phyloP scores from a whole-genome alignment of 92 coral and sea anemone species.

The Phymanthus crucifer region DNA sequence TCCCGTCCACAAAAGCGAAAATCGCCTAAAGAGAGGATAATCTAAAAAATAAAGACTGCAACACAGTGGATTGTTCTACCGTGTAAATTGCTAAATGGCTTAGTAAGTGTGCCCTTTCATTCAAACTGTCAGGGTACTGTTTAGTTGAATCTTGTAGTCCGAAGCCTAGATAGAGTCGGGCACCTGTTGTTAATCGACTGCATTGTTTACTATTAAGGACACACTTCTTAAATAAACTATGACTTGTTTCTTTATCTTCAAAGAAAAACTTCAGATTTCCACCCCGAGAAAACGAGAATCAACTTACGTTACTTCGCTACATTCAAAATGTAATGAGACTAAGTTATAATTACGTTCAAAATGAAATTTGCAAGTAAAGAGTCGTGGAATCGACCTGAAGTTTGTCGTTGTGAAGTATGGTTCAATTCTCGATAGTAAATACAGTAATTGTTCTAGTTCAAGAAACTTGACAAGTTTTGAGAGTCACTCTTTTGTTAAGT shows the following conservation, averaged over 20 bases:
- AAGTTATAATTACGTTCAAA: neutral
- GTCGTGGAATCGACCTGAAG: neutral
- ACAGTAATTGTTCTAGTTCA: conserved; percentile 10
- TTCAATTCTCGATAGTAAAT: conserved; percentile 20
- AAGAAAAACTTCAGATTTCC: neutral
- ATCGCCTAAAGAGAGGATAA: conserved; percentile 20
- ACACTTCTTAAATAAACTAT: conserved; percentile 31
- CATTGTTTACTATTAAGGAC: conserved; percentile 16
- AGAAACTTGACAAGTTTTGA: conserved; percentile 9
- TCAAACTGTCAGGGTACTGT: neutral
- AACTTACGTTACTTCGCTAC: neutral
- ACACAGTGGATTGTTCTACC: neutral
- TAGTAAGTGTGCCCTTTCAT: conserved; percentile 5
- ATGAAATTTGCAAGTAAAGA: neutral
- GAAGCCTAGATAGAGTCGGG: conserved; percentile 10
- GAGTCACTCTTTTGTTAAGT: conserved; percentile 22
- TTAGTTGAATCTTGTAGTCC: neutral
- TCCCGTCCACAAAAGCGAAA: conserved; percentile 7
- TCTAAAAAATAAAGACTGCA: conserved; percentile 18
- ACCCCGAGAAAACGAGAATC: neutral
- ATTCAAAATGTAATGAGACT: neutral
- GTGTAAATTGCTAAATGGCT: neutral
- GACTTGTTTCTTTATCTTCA: conserved; percentile 8
- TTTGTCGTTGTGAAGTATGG: neutral
- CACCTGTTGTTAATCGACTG: conserved; percentile 15